phyloP scores from a whole-genome alignment of 2,113 vertebrate genomes.

The Passer domesticus region DNA sequence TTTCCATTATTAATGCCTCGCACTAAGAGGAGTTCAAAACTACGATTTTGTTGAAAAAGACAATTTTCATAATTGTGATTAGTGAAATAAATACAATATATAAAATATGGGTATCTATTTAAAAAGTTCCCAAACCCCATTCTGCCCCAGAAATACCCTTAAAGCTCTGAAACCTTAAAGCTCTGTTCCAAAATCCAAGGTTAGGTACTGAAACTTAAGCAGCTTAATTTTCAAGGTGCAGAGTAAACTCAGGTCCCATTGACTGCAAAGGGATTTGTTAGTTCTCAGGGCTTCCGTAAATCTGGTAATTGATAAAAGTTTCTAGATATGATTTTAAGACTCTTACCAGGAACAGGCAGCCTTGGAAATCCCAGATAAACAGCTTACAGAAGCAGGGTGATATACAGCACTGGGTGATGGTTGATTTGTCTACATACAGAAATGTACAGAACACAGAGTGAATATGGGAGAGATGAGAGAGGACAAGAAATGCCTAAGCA shows the following conservation, averaged over 20 bases:
- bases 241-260: background rate
- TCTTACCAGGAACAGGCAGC: background rate
- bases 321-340: background rate
- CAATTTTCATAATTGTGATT: background rate
- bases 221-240: background rate
- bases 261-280: background rate
- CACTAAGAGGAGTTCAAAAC: background rate
- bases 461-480: background rate
- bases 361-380: background rate
- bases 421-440: accelerated
- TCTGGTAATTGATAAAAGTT: background rate
- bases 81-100: background rate
- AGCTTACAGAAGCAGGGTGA: background rate
- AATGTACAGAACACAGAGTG: background rate
- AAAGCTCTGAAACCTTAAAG: background rate
- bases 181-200: background rate
- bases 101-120: background rate
- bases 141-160: background rate
- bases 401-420: background rate
- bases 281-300: background rate
- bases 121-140: background rate
- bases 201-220: background rate
- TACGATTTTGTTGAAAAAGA: background rate
- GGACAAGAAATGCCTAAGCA: background rate
- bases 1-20: background rate